These are phyloP conservation scores for Metallyticus violacea DNA, from an alignment of 2,888 invertebrate species.

Conservation along the genomic window DNA sequence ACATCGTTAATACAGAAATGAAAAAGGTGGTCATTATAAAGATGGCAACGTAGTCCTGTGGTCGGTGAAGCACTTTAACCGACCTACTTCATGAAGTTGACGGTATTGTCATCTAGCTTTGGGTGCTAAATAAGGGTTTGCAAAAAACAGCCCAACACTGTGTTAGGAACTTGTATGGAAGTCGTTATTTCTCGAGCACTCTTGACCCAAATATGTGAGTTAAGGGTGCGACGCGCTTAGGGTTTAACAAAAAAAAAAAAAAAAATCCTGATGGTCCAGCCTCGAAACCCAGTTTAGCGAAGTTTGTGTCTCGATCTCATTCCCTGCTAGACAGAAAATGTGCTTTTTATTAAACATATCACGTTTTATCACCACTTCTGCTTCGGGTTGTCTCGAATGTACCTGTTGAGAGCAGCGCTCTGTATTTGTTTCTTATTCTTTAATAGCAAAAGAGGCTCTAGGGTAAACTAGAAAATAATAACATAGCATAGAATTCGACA, in stretches of 20 bases:
- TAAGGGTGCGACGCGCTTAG: background rate
- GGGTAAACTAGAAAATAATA: no score
- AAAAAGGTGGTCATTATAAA: no score
- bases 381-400: background rate
- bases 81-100: background rate
- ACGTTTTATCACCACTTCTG: background rate
- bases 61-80: background rate
- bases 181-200: background rate
- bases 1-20: background rate
- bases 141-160: background rate
- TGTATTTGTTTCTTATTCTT: no score
- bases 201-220: background rate
- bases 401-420: background rate
- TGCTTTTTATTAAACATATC: background rate
- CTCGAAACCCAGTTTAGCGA: background rate
- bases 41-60: background rate
- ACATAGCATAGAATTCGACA: no score
- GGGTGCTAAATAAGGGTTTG: background rate
- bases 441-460: no score
- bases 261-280: background rate
- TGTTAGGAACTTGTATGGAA: background rate
- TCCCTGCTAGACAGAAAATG: background rate
- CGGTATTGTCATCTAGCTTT: background rate
- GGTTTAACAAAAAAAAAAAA: background rate
- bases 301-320: background rate